Conservation (phyloP, 2,113 vertebrate genomes). For the Platysteira castanea region DNA sequence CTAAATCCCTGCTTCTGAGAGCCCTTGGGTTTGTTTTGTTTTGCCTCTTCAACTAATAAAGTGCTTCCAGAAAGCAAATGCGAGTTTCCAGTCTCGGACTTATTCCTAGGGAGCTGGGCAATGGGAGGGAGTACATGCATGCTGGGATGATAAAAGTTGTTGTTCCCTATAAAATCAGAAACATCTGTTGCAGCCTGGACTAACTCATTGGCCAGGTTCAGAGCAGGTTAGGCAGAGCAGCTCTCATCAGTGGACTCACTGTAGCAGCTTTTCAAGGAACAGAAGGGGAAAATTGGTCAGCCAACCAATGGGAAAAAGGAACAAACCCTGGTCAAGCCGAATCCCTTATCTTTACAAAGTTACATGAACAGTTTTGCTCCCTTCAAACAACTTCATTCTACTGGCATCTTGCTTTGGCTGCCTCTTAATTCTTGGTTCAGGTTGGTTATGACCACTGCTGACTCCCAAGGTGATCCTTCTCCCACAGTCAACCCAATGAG, state of each 20-base stretch:
- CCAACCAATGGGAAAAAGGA: background rate
- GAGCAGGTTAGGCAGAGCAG: conserved; percentile 42
- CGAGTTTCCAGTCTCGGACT: background rate
- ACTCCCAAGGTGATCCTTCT: background rate
- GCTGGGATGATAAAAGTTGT: conserved; percentile 38
- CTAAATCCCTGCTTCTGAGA: background rate
- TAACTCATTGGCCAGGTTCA: conserved; percentile 23
- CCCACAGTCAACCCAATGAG: fast-evolving
- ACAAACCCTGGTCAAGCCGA: background rate
- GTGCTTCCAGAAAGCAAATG: background rate
- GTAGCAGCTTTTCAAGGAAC: background rate
- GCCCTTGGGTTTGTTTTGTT: background rate
- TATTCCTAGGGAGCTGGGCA: background rate
- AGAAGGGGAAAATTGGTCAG: background rate
- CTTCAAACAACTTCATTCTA: background rate
- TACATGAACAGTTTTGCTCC: background rate
- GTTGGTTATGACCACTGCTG: fast-evolving
- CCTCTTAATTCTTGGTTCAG: background rate
- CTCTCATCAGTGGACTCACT: background rate
- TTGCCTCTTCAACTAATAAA: background rate
- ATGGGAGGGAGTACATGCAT: conserved; percentile 4
- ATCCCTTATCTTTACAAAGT: background rate
- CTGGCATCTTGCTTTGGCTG: background rate
- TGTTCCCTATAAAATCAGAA: conserved; percentile 50
- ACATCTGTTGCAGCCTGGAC: conserved; percentile 46